Evolutionary conservation across 2,797 vertebrate species (phyloP).

Genomic region (Sebastes flavidus): DNA sequence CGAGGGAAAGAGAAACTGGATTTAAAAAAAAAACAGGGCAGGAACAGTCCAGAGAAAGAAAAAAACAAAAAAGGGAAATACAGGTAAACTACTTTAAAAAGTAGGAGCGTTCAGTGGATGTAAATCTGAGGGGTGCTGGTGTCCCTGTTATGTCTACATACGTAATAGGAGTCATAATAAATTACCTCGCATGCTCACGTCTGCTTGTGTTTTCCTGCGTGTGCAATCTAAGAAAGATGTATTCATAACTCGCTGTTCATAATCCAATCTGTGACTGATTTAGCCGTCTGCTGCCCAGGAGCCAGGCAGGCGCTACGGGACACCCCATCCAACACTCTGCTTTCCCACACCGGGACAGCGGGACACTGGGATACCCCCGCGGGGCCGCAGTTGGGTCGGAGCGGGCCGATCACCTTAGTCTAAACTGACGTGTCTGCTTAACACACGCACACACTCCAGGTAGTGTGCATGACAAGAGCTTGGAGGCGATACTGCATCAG

Average conservation of each 20-base stretch:
- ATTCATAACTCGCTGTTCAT: constrained; percentile 67
- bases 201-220: constrained; percentile 49
- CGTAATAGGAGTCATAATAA: constrained; percentile 51
- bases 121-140: constrained; percentile 59
- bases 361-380: constrained; percentile 79
- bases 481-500: constrained; percentile 59
- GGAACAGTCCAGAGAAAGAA: constrained; percentile 32
- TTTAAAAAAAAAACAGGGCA: constrained; percentile 46
- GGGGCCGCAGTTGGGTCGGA: constrained; percentile 77
- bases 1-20: neutral
- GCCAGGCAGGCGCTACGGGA: constrained; percentile 86
- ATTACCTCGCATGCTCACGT: constrained; percentile 41
- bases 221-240: constrained; percentile 73
- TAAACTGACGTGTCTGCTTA: constrained; percentile 89
- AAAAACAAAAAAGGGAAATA: constrained; percentile 63
- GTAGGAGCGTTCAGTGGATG: constrained; percentile 1
- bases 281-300: constrained; percentile 87
- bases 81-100: constrained; percentile 53
- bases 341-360: constrained; percentile 81
- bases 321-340: constrained; percentile 83
- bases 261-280: constrained; percentile 90
- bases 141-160: constrained; percentile 40
- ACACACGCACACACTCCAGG: constrained; percentile 56
- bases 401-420: constrained; percentile 87
- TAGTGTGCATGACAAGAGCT: constrained; percentile 61